phyloP scores from a whole-genome alignment of 2,888 invertebrate genomes.

The Deilephila porcellus region DNA sequence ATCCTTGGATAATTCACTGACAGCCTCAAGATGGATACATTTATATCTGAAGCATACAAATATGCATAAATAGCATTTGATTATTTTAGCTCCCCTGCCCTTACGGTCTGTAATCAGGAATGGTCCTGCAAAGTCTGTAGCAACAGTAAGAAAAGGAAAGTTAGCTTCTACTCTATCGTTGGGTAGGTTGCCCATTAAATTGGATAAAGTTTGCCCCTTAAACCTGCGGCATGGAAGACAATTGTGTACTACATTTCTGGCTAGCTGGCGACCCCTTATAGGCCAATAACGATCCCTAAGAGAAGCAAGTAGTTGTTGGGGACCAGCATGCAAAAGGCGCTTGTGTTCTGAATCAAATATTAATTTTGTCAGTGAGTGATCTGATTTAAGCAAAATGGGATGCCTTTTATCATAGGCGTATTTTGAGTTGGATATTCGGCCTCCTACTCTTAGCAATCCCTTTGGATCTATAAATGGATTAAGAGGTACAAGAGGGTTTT shows the following conservation, averaged over 20 bases:
- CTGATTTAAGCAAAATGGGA: constrained; percentile 32
- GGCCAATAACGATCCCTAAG: constrained; percentile 36
- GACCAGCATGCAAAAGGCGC: constrained; percentile 36
- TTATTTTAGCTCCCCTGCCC: constrained; percentile 30
- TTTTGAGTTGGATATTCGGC: not conserved
- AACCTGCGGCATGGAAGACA: constrained; percentile 35
- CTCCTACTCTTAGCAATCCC: constrained; percentile 8
- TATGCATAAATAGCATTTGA: constrained; percentile 39
- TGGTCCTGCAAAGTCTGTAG: constrained; percentile 24
- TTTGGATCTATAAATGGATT: not conserved
- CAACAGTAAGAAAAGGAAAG: constrained; percentile 37
- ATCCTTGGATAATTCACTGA: constrained; percentile 43
- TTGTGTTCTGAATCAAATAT: constrained; percentile 35
- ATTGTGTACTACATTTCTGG: not conserved
- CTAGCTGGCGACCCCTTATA: constrained; percentile 35
- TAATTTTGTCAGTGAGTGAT: constrained; percentile 33
- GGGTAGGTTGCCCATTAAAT: constrained; percentile 31
- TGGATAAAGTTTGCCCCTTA: no score
- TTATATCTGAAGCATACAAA: constrained; percentile 44
- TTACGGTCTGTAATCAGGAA: constrained; percentile 35
- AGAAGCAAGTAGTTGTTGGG: constrained; percentile 32
- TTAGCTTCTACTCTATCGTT: constrained; percentile 21
- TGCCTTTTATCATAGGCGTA: constrained; percentile 28
- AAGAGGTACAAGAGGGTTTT: not conserved
- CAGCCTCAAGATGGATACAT: constrained; percentile 46